A percentile compares a stretch with the other conserved stretches of the same genome.
Conservation (phyloP, 2,113 vertebrate species). For the Pica pica region DNA sequence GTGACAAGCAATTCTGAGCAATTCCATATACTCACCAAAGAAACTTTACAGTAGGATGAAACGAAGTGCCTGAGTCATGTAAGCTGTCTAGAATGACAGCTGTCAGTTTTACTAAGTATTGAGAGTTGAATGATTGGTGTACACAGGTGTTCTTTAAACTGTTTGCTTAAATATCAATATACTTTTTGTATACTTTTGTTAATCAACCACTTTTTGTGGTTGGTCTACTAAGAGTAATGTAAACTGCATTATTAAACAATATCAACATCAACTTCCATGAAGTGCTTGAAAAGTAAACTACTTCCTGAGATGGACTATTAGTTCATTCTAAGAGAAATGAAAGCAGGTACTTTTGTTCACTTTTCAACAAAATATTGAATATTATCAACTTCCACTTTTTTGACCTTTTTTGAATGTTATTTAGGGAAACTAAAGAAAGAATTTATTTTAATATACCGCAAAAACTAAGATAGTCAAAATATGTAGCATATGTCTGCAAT, state of each 20-base stretch:
- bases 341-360: background rate
- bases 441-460: background rate
- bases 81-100: background rate
- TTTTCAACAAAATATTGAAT: background rate
- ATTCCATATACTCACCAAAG: background rate
- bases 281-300: background rate
- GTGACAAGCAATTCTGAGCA: background rate
- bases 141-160: background rate
- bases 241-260: background rate
- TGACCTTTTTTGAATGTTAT: background rate
- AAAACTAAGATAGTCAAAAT: background rate
- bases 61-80: background rate
- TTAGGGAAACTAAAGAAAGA: background rate
- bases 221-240: background rate
- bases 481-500: background rate
- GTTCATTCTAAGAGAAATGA: background rate
- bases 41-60: background rate
- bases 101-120: background rate
- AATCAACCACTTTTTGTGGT: background rate
- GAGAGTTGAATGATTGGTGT: background rate
- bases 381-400: background rate
- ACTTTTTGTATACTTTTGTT: background rate
- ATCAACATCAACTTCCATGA: background rate
- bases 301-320: background rate
- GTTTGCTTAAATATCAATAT: background rate